Evolutionary conservation across 2,888 invertebrate species (phyloP), one percentile per base, ranked within the genome.

Genomic region (Rhingia rostrata): DNA sequence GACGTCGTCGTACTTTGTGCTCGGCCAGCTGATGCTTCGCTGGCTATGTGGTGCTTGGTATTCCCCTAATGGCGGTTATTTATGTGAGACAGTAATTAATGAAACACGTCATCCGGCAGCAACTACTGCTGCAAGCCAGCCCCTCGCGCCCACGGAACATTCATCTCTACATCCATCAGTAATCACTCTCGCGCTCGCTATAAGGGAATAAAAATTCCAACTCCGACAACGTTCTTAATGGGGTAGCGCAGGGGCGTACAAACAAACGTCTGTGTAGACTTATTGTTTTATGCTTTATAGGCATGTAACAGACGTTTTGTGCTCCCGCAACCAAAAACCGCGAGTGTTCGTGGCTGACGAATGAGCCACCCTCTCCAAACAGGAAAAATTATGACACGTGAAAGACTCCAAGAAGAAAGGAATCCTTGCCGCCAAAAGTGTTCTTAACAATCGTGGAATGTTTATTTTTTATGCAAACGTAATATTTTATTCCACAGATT

Each of bases 31-130:
- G 81, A 82, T 82, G 69, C 70, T 77, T 39, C 22, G 30, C 33
- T 49, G 12, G 12, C 6, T 54, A 22, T 22, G 30, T 22, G 45
- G 9, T 6, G 14, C 67, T 6, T 10, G 10, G 51, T 60, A 41
- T 61, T 74, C 43, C 60, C 73, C 79, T 84, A 84, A 84, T 79
- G 83, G 83, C 45, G 69, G 83, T 84, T 84, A 84, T 84, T 84
- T 84, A 84, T 84, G 83, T 84, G 83, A 84, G 83, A 79, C 79
- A 84, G 79, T 84, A 84, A 84, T 84, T 84, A 84, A 84, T 84
- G 83, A 74, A 79, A 79, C 73, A 79, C 79, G 74, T 79, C 83
- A 84, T 64, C 79, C 64, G 53, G 60, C 54, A 58, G 51, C 53
- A 64, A 60, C 75, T 53, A 72, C 49, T 33, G 60, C 58, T 53